phyloP scores from a whole-genome alignment of 2,113 vertebrate species.

The Phycodurus eques region DNA sequence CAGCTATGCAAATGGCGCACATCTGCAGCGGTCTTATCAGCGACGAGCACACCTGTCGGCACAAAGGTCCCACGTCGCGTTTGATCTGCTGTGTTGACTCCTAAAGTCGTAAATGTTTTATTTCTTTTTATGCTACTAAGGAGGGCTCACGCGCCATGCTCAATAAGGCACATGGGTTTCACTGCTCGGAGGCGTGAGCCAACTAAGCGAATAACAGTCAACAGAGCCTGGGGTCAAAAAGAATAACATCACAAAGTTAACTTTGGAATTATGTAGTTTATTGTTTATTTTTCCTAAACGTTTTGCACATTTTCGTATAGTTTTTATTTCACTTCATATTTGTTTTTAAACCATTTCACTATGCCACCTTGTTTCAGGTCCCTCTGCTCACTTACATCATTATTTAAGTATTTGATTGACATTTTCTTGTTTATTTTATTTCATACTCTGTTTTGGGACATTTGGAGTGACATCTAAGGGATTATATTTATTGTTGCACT shows the following conservation, averaged over 20 bases:
- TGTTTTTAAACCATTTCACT: no score
- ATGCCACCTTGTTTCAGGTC: no score
- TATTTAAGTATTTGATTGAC: no score
- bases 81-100: slow-evolving; percentile 10
- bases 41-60: background rate
- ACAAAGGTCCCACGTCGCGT: background rate
- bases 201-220: background rate
- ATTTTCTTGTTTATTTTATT: no score
- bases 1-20: slow-evolving; percentile 55
- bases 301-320: no score
- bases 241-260: background rate
- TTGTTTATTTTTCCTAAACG: background rate
- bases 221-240: background rate
- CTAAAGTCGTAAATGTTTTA: slow-evolving; percentile 1
- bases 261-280: no score
- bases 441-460: no score
- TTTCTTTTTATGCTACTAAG: background rate
- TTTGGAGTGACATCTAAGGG: no score
- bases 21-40: slow-evolving; percentile 47
- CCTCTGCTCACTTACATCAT: no score
- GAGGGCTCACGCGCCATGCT: background rate
- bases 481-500: no score
- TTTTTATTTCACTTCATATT: no score
- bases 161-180: background rate
- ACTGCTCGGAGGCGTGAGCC: background rate